Evolutionary conservation across 2,888 invertebrate species (phyloP).

Genomic region (Strigamia crassipes): DNA sequence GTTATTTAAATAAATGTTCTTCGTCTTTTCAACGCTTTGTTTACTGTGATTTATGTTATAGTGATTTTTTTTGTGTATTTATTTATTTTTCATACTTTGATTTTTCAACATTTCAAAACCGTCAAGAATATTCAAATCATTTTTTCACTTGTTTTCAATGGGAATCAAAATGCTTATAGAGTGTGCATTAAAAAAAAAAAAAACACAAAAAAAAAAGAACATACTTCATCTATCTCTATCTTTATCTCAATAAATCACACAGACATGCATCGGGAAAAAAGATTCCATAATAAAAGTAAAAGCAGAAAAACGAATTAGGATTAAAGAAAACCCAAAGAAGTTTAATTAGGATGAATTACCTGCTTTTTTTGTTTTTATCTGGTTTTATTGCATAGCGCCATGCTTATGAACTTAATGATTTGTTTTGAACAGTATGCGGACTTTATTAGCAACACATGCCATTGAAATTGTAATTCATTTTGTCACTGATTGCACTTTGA

Average conservation of each 20-base stretch:
- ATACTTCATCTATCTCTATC: background rate
- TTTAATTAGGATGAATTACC: no score
- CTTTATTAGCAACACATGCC: background rate
- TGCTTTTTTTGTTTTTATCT: no score
- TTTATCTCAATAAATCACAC: background rate
- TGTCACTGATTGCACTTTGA: constrained; percentile 17
- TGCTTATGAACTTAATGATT: background rate
- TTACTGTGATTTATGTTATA: no score
- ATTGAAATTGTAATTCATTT: constrained; percentile 14
- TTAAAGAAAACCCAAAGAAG: no score
- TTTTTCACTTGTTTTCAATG: background rate
- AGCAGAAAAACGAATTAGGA: background rate
- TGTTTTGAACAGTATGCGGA: constrained; percentile 9
- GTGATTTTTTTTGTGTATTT: no score
- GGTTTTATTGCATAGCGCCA: background rate
- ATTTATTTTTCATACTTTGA: no score
- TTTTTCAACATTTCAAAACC: background rate
- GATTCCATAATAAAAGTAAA: background rate
- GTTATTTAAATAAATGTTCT: no score
- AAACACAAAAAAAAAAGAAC: no score
- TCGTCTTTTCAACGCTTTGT: no score
- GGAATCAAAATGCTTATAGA: background rate
- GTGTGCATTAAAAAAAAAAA: no score
- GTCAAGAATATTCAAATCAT: background rate
- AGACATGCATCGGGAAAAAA: background rate